phyloP scores from a whole-genome alignment of 2,113 vertebrate genomes.

The Syngnathus scovelli region DNA sequence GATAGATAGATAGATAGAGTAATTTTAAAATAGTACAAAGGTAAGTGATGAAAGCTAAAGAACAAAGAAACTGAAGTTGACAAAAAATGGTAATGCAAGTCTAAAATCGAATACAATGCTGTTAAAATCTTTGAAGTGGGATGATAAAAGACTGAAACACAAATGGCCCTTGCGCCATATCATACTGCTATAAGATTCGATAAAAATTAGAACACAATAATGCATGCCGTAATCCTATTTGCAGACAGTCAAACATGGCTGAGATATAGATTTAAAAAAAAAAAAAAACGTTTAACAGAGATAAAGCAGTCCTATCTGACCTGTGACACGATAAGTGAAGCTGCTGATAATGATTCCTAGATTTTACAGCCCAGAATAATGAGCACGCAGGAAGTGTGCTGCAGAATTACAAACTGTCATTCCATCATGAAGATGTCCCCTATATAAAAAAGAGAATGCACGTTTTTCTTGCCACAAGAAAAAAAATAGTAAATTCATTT shows the following conservation, averaged over 20 bases:
- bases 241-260: not conserved
- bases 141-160: not conserved
- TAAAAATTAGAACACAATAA: not conserved
- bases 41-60: no score
- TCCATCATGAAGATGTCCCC: not conserved
- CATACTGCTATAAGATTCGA: not conserved
- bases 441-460: not conserved
- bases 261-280: not conserved
- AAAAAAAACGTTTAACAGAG: not conserved
- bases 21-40: no score
- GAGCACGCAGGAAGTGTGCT: not conserved
- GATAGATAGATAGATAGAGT: no score
- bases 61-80: no score
- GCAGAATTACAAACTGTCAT: not conserved
- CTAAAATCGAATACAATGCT: not conserved
- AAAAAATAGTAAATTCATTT: not conserved
- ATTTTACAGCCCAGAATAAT: not conserved
- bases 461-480: not conserved
- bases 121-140: not conserved
- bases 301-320: not conserved
- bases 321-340: conserved; percentile 1
- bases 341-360: not conserved
- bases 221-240: not conserved
- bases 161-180: not conserved
- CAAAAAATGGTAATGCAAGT: not conserved